phyloP scores from a whole-genome alignment of 64 coral and sea anemone genomes.

The Stylophora pistillata region DNA sequence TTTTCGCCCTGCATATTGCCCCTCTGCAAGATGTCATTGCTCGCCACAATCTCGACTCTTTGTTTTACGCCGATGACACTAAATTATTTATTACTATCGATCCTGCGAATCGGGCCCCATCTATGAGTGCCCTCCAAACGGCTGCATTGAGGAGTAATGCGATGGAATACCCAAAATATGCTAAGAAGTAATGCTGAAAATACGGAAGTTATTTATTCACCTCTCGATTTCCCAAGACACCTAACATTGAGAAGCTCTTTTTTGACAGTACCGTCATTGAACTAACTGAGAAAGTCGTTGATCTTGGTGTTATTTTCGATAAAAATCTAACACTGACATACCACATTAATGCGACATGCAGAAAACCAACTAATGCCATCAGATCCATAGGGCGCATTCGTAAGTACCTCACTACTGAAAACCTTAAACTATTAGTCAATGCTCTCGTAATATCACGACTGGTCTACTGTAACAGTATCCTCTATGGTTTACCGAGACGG shows the following conservation, averaged over 20 bases:
- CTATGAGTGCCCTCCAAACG: not conserved
- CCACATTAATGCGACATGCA: not conserved
- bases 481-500: not conserved
- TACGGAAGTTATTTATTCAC: conserved; percentile 7
- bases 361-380: not conserved
- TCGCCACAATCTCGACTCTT: not conserved
- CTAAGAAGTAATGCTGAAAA: conserved; percentile 31
- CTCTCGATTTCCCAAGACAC: not conserved
- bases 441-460: not conserved
- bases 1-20: too few relatives aligned
- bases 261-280: not conserved
- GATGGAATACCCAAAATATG: conserved; percentile 32
- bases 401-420: not conserved
- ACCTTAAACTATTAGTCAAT: not conserved
- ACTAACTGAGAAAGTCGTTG: not conserved
- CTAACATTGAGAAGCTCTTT: not conserved
- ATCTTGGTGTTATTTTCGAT: conserved; percentile 13
- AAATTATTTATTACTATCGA: conserved; percentile 14
- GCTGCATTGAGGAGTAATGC: conserved; percentile 8
- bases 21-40: too few relatives aligned
- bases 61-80: conserved; percentile 22
- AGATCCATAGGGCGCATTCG: not conserved
- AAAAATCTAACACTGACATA: not conserved
- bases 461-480: not conserved
- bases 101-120: not conserved